Percentiles rank a stretch among this genome's conserved stretches.
Conservation (phyloP, 2,113 vertebrate species). For the Tragelaphus imberbis region DNA sequence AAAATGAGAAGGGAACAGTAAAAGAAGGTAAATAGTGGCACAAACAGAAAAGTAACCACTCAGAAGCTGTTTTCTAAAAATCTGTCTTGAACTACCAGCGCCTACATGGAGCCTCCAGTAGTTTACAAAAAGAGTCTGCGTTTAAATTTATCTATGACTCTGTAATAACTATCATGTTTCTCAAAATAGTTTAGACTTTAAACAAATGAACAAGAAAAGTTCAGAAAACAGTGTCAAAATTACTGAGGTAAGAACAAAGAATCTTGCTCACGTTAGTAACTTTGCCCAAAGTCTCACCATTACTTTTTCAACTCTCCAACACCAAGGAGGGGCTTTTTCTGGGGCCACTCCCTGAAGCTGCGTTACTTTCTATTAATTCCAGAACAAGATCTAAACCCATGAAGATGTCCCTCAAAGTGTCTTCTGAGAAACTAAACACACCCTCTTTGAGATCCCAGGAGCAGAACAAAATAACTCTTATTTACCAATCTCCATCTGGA, state of each 20-base stretch:
- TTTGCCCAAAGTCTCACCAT: background rate
- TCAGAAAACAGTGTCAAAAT: background rate
- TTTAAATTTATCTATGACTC: background rate
- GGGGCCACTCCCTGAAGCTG: too few species aligned
- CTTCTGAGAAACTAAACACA: background rate
- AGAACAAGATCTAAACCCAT: background rate
- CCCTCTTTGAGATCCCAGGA: rapidly evolving
- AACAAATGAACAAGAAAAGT: background rate
- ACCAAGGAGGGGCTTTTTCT: background rate
- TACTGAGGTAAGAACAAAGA: background rate
- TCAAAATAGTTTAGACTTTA: background rate
- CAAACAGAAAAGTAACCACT: background rate
- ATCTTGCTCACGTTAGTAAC: background rate
- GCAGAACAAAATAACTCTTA: background rate
- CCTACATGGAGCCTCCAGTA: background rate
- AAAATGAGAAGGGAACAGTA: background rate
- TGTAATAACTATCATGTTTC: background rate
- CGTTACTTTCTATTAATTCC: background rate
- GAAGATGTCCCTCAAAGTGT: background rate
- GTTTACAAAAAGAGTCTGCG: background rate
- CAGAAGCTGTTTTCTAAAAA: background rate
- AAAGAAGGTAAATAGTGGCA: background rate
- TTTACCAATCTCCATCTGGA: conserved; percentile 79
- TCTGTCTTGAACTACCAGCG: background rate
- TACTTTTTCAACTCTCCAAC: background rate